Evolutionary conservation across 2,113 vertebrate genomes (phyloP).

Genomic region (Vireo altiloquus): DNA sequence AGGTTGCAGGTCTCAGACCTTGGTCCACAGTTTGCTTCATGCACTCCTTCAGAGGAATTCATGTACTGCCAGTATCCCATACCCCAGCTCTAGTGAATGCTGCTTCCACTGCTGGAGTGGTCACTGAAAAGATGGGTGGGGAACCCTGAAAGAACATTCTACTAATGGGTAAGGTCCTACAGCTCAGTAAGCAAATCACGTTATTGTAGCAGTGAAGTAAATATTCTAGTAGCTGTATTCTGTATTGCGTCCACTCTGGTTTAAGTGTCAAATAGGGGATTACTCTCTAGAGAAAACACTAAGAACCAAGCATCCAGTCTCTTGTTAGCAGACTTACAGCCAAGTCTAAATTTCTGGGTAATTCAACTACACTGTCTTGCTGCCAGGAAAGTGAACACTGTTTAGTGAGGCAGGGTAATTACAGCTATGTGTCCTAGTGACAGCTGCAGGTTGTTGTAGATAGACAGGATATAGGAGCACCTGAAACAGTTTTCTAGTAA

Average conservation of each 20-base stretch:
- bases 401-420: background rate
- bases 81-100: background rate
- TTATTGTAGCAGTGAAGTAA: background rate
- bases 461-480: background rate
- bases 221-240: background rate
- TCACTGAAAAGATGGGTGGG: fast-evolving
- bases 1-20: background rate
- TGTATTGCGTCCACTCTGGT: background rate
- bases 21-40: background rate
- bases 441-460: background rate
- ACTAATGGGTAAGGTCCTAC: fast-evolving
- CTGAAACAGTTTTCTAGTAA: background rate
- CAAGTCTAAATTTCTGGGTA: background rate
- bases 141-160: background rate
- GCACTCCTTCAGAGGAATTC: background rate
- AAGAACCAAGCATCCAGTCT: background rate
- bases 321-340: background rate
- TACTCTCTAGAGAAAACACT: background rate
- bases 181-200: background rate
- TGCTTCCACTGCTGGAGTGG: background rate
- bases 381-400: background rate
- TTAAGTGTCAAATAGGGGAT: background rate
- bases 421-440: background rate
- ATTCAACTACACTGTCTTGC: background rate
- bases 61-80: background rate